Evolutionary conservation across 2,888 invertebrate species (phyloP).

Genomic region (Tenthredo notha): DNA sequence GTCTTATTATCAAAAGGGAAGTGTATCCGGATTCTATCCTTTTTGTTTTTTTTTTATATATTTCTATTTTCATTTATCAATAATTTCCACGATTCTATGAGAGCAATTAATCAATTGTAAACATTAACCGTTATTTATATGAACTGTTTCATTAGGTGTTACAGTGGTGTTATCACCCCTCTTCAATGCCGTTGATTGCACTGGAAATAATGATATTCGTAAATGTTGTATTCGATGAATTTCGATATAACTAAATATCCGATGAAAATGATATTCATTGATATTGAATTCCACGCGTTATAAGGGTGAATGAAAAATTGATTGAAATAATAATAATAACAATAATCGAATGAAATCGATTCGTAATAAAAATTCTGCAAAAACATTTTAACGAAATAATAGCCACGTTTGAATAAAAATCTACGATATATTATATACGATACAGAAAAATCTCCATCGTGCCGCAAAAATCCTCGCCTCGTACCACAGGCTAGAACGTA

Average conservation of each 20-base stretch:
- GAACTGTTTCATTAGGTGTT: background rate
- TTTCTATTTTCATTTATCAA: background rate
- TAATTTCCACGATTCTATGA: background rate
- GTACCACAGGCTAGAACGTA: background rate
- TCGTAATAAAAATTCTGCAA: background rate
- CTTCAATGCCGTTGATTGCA: background rate
- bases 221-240: background rate
- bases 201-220: background rate
- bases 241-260: background rate
- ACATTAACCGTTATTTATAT: background rate
- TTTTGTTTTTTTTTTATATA: no score
- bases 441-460: background rate
- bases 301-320: background rate
- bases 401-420: no score
- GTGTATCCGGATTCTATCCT: background rate
- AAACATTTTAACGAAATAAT: background rate
- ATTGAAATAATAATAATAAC: background rate
- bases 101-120: background rate
- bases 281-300: background rate
- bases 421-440: background rate
- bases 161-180: background rate
- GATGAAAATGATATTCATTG: background rate
- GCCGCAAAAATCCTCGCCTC: background rate
- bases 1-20: background rate
- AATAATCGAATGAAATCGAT: background rate